Evolutionary conservation across 2,888 invertebrate species (phyloP).

Genomic region (Apamea monoglypha): DNA sequence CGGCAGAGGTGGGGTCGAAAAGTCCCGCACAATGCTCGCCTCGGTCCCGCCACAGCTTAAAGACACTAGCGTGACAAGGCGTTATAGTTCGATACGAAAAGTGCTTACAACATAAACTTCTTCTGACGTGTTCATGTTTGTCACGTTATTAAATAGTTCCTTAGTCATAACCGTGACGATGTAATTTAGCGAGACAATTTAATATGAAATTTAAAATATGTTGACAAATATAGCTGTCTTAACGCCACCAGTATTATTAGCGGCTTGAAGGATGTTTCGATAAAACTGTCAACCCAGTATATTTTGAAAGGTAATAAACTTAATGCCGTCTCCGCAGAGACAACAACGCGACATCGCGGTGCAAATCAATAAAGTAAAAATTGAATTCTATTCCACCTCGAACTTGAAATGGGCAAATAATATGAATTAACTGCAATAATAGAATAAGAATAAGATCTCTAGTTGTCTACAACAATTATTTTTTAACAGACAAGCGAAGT

Average conservation of each 20-base stretch:
- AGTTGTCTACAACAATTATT: neutral
- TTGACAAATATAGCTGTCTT: neutral
- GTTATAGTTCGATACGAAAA: neutral
- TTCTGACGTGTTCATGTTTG: neutral
- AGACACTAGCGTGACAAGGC: conserved; percentile 1
- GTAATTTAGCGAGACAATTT: neutral
- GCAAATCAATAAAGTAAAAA: neutral
- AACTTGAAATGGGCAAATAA: neutral
- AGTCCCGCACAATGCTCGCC: neutral
- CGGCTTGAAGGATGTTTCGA: neutral
- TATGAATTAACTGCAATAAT: neutral
- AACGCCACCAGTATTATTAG: neutral
- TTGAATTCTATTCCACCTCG: neutral
- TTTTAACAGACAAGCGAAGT: neutral
- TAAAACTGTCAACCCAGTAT: neutral
- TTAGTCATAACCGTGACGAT: neutral
- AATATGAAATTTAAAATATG: neutral
- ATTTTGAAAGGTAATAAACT: neutral
- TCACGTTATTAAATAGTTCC: neutral
- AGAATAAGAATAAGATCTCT: neutral
- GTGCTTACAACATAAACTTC: neutral
- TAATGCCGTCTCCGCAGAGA: neutral
- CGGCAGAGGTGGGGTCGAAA: neutral
- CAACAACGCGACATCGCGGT: neutral
- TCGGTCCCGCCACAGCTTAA: neutral